phyloP scores from a whole-genome alignment of 1,140 invertebrate genomes.

The Heterodera carotae region DNA sequence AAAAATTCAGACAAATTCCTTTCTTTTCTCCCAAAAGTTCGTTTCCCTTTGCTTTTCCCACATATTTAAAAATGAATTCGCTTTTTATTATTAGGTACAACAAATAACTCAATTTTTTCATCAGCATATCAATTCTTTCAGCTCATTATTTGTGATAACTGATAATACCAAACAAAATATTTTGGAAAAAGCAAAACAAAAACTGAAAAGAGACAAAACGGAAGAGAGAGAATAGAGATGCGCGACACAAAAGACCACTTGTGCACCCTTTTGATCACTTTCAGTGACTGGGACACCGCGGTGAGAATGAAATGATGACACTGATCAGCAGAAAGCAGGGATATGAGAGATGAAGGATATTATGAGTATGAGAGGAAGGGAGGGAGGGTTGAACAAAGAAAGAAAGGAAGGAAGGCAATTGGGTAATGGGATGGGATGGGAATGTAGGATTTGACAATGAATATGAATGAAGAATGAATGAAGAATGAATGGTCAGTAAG shows the following conservation, averaged over 20 bases:
- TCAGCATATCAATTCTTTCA: background rate
- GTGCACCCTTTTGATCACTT: slow-evolving; percentile 56
- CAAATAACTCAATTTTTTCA: too few relatives aligned
- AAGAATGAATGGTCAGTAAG: too few relatives aligned
- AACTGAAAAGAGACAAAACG: background rate
- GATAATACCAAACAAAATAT: background rate
- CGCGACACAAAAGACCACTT: slow-evolving; percentile 45
- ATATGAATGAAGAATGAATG: too few relatives aligned
- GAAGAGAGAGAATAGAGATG: slow-evolving; percentile 29
- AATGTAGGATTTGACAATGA: background rate
- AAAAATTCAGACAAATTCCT: background rate
- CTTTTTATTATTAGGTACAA: too few relatives aligned
- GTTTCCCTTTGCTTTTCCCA: too few relatives aligned
- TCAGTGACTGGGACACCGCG: slow-evolving; percentile 46
- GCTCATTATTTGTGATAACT: background rate
- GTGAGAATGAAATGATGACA: slow-evolving; percentile 40
- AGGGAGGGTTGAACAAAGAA: background rate
- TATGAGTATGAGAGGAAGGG: background rate
- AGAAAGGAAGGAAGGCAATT: background rate
- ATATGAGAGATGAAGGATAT: background rate
- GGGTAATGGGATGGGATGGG: background rate
- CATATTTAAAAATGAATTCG: background rate
- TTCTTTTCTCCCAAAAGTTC: too few relatives aligned
- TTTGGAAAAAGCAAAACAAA: background rate
- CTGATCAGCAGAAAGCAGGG: background rate